These are phyloP conservation scores for Rhinophrynus dorsalis DNA, from an alignment of 2,797 vertebrate species.

Conservation along the genomic window DNA sequence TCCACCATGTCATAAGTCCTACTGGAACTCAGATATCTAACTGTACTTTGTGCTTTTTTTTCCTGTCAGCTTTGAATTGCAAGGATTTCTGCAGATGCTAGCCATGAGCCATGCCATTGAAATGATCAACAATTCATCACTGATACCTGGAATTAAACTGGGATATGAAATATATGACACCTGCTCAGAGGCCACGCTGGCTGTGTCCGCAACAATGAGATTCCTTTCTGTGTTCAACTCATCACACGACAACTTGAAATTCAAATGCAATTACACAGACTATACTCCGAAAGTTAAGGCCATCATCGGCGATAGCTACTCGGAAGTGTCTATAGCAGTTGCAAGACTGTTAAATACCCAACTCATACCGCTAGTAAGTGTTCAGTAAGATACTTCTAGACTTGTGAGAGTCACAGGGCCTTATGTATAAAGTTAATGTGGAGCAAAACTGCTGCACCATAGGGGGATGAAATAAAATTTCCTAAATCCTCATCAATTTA, in stretches of 20 bases:
- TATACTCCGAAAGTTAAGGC: slow-evolving; percentile 67
- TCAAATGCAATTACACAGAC: slow-evolving; percentile 66
- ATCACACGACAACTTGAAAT: slow-evolving; percentile 55
- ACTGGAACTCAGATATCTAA: no score
- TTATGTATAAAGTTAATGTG: no score
- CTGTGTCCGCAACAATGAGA: slow-evolving; percentile 70
- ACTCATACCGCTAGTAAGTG: slow-evolving; percentile 80
- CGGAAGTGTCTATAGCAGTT: slow-evolving; percentile 79
- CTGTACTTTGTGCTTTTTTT: background rate
- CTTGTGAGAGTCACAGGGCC: no score
- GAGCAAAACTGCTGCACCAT: no score
- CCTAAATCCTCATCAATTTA: no score
- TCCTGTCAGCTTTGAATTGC: slow-evolving; percentile 69
- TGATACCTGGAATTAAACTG: slow-evolving; percentile 70
- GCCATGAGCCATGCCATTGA: slow-evolving; percentile 85
- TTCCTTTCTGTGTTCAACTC: slow-evolving; percentile 66
- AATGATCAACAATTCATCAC: slow-evolving; percentile 74
- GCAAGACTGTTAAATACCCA: slow-evolving; percentile 79
- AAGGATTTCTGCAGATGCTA: slow-evolving; percentile 68
- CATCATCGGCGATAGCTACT: slow-evolving; percentile 73
- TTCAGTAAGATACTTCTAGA: no score
- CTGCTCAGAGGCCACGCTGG: slow-evolving; percentile 78
- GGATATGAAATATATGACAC: slow-evolving; percentile 83
- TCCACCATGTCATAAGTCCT: no score
- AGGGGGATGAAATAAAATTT: no score